Evolutionary conservation across 2,797 vertebrate species (phyloP).

Genomic region (Labeo calbasu): DNA sequence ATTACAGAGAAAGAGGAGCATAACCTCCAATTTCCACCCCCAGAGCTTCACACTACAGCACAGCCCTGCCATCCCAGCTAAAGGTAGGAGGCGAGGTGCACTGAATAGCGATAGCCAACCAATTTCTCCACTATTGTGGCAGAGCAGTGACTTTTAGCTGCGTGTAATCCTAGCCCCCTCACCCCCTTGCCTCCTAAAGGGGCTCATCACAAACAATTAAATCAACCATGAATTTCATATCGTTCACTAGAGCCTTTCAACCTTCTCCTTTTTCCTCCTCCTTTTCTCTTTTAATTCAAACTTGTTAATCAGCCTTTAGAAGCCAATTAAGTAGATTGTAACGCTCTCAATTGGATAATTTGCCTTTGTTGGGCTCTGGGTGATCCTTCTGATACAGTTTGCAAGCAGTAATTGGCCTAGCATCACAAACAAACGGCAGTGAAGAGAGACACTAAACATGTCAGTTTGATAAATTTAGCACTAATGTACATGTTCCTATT

Average conservation of each 20-base stretch:
- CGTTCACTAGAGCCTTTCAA: constrained; percentile 62
- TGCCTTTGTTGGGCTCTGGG: constrained; percentile 63
- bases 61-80: constrained; percentile 51
- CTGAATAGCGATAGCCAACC: constrained; percentile 61
- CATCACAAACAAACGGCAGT: constrained; percentile 54
- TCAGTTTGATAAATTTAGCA: constrained; percentile 11
- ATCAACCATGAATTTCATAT: constrained; percentile 66
- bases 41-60: constrained; percentile 62
- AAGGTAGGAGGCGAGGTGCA: constrained; percentile 57
- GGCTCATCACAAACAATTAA: constrained; percentile 68
- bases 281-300: constrained; percentile 64
- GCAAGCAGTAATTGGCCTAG: constrained; percentile 57
- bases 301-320: constrained; percentile 65
- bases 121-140: constrained; percentile 56
- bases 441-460: constrained; percentile 24
- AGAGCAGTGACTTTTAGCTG: constrained; percentile 61
- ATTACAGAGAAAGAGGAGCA: constrained; percentile 68
- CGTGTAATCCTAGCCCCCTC: constrained; percentile 67
- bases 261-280: constrained; percentile 55
- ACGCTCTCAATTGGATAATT: constrained; percentile 64
- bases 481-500: background rate
- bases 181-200: constrained; percentile 58
- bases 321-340: constrained; percentile 72
- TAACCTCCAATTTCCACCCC: constrained; percentile 76
- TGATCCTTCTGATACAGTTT: constrained; percentile 60